Evolutionary conservation across 2,113 vertebrate species (phyloP).

Genomic region (Calidris pugnax): DNA sequence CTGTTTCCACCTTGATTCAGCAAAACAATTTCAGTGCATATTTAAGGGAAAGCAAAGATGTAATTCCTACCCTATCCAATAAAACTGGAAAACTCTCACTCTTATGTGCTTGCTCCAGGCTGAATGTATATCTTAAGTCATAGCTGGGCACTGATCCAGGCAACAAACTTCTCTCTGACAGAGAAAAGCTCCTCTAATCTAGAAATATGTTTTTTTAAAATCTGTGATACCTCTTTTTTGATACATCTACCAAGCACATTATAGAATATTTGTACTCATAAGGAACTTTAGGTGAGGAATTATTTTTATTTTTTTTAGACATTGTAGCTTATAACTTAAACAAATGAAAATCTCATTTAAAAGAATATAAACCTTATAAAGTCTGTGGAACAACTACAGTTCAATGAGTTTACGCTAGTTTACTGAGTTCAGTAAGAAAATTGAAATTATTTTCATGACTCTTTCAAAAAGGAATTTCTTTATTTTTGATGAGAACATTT

Average conservation of each 20-base stretch:
- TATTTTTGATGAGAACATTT: conserved; percentile 31
- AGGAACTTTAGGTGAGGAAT: not conserved
- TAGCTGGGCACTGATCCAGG: not conserved
- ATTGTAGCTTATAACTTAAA: not conserved
- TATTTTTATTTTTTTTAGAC: not conserved
- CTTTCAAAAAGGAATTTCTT: conserved; percentile 29
- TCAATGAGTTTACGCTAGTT: not conserved
- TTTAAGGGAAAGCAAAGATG: not conserved
- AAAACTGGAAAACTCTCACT: not conserved
- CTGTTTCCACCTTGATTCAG: not conserved
- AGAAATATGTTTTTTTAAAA: not conserved
- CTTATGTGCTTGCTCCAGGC: not conserved
- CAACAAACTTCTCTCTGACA: not conserved
- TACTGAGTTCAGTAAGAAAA: not conserved
- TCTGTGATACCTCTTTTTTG: not conserved
- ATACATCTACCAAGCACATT: not conserved
- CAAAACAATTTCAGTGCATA: not conserved
- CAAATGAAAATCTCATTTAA: not conserved
- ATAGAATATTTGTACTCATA: not conserved
- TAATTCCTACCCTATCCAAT: not conserved
- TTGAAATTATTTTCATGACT: not conserved
- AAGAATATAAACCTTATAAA: not conserved
- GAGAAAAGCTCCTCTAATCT: not conserved
- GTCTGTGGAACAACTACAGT: not conserved
- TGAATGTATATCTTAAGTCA: not conserved